A percentile compares a stretch with the other conserved stretches of the same genome.
Evolutionary conservation across 2,797 vertebrate species (phyloP).

Genomic region (Ispidina picta): DNA sequence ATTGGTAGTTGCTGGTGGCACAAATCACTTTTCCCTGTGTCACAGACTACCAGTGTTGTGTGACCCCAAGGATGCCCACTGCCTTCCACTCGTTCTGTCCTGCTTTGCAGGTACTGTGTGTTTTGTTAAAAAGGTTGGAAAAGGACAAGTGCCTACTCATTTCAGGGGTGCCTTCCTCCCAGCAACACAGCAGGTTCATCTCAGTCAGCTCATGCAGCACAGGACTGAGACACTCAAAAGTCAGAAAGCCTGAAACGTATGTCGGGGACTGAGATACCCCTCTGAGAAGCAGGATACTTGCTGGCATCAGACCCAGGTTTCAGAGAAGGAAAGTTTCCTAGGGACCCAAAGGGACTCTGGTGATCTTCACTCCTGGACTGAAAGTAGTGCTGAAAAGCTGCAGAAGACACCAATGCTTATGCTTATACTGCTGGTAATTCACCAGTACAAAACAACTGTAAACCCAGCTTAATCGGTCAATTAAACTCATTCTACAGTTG

Average conservation of each 20-base stretch:
- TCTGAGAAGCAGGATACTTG: not conserved
- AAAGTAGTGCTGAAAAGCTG: not conserved
- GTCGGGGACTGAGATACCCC: not conserved
- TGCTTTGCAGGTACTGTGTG: not conserved
- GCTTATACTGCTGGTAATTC: not conserved
- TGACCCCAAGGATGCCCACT: not conserved
- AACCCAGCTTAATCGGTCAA: not conserved
- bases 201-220: not conserved
- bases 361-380: not conserved
- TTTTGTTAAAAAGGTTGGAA: not conserved
- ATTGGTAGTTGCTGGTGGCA: not conserved
- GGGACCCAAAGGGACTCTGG: not conserved
- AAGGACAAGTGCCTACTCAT: not conserved
- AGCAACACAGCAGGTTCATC: not conserved
- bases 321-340: not conserved
- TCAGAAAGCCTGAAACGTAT: not conserved
- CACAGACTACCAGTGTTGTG: not conserved
- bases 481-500: not conserved
- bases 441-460: not conserved
- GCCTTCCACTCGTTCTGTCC: not conserved
- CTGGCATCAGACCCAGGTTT: not conserved
- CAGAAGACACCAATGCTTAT: not conserved
- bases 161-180: not conserved
- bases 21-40: not conserved
- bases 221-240: not conserved